These are phyloP conservation scores for Agonopterix heracliana DNA, from an alignment of 2,888 invertebrate species.

Conservation along the genomic window DNA sequence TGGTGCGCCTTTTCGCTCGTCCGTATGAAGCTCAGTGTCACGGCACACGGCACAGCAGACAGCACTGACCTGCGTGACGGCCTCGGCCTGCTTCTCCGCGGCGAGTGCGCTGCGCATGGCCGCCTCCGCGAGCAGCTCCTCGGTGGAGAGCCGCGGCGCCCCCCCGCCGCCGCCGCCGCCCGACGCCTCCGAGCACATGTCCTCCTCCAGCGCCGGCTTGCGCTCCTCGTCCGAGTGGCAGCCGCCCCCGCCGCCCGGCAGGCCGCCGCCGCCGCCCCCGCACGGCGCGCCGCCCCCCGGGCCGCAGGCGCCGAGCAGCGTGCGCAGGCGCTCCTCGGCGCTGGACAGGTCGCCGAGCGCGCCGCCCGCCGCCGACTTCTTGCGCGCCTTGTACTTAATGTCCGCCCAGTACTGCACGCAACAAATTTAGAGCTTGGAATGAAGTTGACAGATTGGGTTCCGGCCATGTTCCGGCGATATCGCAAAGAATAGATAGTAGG, in stretches of 20 bases:
- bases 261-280: constrained; percentile 21
- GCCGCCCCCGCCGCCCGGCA: constrained; percentile 18
- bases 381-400: constrained; percentile 63
- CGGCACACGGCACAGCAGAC: constrained; percentile 12
- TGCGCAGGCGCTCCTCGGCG: constrained; percentile 55
- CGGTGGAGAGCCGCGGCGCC: constrained; percentile 41
- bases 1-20: constrained; percentile 38
- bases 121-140: constrained; percentile 65
- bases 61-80: constrained; percentile 34
- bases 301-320: constrained; percentile 31
- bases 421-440: background rate
- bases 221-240: constrained; percentile 54
- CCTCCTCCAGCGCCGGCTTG: constrained; percentile 49
- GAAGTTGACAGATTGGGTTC: background rate
- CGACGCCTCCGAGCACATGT: constrained; percentile 55
- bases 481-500: too few relatives aligned
- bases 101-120: constrained; percentile 66
- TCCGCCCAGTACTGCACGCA: constrained; percentile 62
- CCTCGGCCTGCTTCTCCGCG: constrained; percentile 65
- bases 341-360: constrained; percentile 57
- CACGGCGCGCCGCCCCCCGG: constrained; percentile 2
- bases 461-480: background rate
- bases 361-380: constrained; percentile 59
- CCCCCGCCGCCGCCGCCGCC: constrained; percentile 17
- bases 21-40: background rate